Conservation (phyloP, 2,888 invertebrate species). For the Limenitis camilla region DNA sequence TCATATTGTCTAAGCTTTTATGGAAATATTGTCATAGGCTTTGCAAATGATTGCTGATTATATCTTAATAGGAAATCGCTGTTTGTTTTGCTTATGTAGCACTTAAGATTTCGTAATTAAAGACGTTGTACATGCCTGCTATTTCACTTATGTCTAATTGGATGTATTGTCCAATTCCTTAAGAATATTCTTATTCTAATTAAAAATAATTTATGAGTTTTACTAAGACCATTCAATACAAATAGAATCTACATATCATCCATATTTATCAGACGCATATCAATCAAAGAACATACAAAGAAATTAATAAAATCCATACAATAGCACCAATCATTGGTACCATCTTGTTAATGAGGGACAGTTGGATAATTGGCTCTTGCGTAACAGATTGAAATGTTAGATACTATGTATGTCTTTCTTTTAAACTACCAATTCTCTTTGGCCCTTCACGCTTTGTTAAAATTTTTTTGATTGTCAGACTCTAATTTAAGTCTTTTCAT, state of each 20-base stretch:
- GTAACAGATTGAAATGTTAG: slow-evolving; percentile 33
- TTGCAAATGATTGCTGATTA: too few species aligned
- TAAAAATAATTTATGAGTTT: too few species aligned
- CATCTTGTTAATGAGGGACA: slow-evolving; percentile 35
- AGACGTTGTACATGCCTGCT: too few species aligned
- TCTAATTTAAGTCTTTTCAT: background rate
- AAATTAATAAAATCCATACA: slow-evolving; percentile 34
- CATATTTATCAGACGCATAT: slow-evolving; percentile 22
- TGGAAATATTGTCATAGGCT: too few species aligned
- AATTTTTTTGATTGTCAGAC: background rate
- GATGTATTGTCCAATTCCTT: too few species aligned
- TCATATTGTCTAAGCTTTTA: too few species aligned
- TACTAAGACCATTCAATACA: slow-evolving; percentile 1
- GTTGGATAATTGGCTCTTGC: slow-evolving; percentile 39
- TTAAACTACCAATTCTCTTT: slow-evolving; percentile 16
- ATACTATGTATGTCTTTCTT: slow-evolving; percentile 28
- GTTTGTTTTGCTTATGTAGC: too few species aligned
- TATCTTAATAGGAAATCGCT: too few species aligned
- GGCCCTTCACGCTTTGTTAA: slow-evolving; percentile 19
- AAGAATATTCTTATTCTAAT: too few species aligned
- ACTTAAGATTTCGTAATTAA: too few species aligned
- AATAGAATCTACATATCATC: slow-evolving; percentile 11
- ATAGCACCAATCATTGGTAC: slow-evolving; percentile 30
- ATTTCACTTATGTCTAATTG: too few species aligned
- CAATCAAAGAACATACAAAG: slow-evolving; percentile 34